These are phyloP conservation scores for Callosobruchus maculatus DNA, from an alignment of 2,888 invertebrate genomes.

Conservation along the genomic window DNA sequence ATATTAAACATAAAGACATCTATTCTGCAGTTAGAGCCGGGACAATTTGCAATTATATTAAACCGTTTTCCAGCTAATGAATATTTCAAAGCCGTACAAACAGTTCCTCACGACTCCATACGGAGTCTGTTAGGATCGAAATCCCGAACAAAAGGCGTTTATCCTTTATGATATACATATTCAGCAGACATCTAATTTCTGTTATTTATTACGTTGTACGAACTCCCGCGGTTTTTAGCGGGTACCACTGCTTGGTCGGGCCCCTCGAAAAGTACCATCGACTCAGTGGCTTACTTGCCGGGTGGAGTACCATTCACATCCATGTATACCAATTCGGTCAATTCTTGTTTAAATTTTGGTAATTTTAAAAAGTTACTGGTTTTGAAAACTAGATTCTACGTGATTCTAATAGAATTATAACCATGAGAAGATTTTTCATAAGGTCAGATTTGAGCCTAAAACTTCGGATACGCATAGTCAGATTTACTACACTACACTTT, in stretches of 20 bases:
- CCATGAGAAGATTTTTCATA: too few relatives aligned
- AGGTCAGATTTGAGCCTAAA: too few relatives aligned
- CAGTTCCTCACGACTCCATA: not conserved
- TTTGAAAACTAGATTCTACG: too few relatives aligned
- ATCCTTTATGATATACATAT: not conserved
- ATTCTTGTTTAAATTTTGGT: too few relatives aligned
- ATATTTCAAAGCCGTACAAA: not conserved
- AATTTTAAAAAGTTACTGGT: too few relatives aligned
- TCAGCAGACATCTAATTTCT: slow-evolving; percentile 3
- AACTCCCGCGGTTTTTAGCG: slow-evolving; percentile 1
- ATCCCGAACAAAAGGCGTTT: not conserved
- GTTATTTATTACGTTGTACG: slow-evolving; percentile 1
- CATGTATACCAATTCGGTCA: too few relatives aligned
- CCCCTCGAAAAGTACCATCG: not conserved
- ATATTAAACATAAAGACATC: not conserved
- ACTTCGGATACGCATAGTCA: too few relatives aligned
- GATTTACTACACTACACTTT: too few relatives aligned
- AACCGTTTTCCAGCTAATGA: not conserved
- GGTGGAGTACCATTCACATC: not conserved
- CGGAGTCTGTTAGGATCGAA: not conserved
- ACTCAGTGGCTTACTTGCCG: not conserved
- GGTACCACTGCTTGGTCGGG: not conserved
- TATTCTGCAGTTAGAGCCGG: not conserved
- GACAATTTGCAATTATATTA: not conserved
- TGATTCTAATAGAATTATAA: too few relatives aligned